A percentile compares a stretch with the other conserved stretches of the same genome.
These are phyloP conservation scores for Epizoanthus rinbou DNA, from an alignment of 92 coral and sea anemone species.

Conservation along the genomic window DNA sequence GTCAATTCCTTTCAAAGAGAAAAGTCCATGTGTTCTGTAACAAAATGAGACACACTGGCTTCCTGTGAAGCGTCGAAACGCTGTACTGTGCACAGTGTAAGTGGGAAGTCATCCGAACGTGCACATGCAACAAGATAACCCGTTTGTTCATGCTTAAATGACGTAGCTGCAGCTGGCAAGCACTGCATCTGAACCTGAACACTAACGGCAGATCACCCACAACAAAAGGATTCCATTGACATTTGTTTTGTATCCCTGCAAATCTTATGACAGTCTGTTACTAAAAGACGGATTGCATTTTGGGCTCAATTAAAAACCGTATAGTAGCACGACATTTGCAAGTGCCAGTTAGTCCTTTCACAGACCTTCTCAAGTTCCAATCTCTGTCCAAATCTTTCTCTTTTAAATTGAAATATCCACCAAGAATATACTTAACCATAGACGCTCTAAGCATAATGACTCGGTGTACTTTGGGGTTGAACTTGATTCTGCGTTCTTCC, in stretches of 20 bases:
- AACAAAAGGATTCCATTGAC: neutral
- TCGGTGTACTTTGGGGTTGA: no score
- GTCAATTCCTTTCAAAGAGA: neutral
- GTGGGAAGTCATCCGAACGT: neutral
- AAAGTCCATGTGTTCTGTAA: neutral
- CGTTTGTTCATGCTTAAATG: neutral
- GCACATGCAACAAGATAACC: neutral
- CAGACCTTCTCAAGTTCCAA: no score
- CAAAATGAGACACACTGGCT: neutral
- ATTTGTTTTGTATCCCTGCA: neutral
- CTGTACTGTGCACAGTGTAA: neutral
- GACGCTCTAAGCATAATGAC: no score
- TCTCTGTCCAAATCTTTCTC: no score
- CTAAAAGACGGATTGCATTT: no score
- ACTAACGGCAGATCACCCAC: slow-evolving; percentile 2
- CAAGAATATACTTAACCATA: no score
- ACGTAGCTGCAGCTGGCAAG: neutral
- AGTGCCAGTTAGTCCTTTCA: no score
- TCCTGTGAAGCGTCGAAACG: neutral
- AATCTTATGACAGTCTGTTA: neutral
- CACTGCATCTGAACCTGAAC: neutral
- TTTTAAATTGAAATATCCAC: no score
- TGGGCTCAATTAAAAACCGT: no score
- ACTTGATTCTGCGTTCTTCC: no score
- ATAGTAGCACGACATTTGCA: no score